Conservation (phyloP, 1,140 invertebrate genomes). For the Drosophila nikananu region DNA sequence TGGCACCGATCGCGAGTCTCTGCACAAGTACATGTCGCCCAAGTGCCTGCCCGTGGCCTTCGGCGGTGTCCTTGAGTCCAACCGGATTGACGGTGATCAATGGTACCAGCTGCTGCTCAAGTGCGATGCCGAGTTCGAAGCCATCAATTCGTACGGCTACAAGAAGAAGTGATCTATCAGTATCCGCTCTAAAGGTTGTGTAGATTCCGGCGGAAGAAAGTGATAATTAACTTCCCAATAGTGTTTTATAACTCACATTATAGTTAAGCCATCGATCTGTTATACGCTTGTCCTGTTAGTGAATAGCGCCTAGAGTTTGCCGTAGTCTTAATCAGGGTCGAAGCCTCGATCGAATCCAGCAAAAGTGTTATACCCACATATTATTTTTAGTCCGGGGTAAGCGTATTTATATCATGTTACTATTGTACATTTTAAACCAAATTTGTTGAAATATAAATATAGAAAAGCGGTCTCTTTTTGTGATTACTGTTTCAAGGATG, state of each 20-base stretch:
- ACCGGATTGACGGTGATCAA: slow-evolving; percentile 88
- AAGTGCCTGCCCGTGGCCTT: slow-evolving; percentile 92
- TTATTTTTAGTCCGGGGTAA: slow-evolving; percentile 63
- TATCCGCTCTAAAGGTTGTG: neutral
- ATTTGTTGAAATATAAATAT: slow-evolving; percentile 45
- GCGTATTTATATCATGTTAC: slow-evolving; percentile 70
- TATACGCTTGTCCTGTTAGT: slow-evolving; percentile 62
- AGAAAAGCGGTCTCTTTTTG: neutral
- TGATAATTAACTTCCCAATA: slow-evolving; percentile 55
- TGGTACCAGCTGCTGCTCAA: slow-evolving; percentile 90
- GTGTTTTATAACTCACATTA: slow-evolving; percentile 35
- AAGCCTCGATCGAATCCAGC: slow-evolving; percentile 33
- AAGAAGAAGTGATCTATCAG: slow-evolving; percentile 86
- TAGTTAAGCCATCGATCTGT: slow-evolving; percentile 62
- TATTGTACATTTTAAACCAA: slow-evolving; percentile 42
- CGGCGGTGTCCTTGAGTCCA: slow-evolving; percentile 90
- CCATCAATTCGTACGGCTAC: slow-evolving; percentile 91
- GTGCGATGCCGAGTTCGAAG: slow-evolving; percentile 91
- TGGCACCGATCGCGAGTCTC: slow-evolving; percentile 91
- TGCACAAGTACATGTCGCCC: slow-evolving; percentile 92
- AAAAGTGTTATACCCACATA: slow-evolving; percentile 56
- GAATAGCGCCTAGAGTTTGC: slow-evolving; percentile 68
- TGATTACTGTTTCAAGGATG: neutral
- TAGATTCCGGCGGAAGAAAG: slow-evolving; percentile 47
- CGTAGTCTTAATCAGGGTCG: slow-evolving; percentile 61